A percentile compares a stretch with the other conserved stretches of the same genome.
These are phyloP conservation scores for Bubo scandiacus DNA, from an alignment of 2,113 vertebrate species.

Conservation along the genomic window DNA sequence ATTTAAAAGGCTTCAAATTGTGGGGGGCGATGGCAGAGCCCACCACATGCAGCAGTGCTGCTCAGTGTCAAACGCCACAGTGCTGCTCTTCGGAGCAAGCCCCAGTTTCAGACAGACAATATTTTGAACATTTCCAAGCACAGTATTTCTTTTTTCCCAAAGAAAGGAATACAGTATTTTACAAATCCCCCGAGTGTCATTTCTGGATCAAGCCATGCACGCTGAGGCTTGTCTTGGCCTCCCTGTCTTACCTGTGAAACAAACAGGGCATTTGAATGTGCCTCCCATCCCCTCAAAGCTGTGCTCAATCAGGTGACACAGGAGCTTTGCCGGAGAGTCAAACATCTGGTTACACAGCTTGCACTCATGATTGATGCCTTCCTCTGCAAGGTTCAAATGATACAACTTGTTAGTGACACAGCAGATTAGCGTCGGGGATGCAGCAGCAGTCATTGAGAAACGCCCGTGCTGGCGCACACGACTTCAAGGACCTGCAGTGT, in stretches of 20 bases:
- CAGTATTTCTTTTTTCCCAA: conserved; percentile 8
- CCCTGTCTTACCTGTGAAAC: conserved; percentile 95
- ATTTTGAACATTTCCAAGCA: conserved; percentile 15
- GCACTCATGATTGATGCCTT: conserved; percentile 99
- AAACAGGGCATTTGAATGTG: conserved; percentile 99
- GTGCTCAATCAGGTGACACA: conserved; percentile 99
- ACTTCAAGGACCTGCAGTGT: not conserved
- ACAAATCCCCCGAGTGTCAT: conserved; percentile 61
- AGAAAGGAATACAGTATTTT: conserved; percentile 55
- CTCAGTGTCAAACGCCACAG: not conserved
- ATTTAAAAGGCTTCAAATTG: not conserved
- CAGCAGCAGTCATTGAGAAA: not conserved
- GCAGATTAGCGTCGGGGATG: conserved; percentile 59
- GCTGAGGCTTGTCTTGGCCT: conserved; percentile 56
- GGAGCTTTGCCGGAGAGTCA: conserved; percentile 99
- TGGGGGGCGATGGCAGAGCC: not conserved
- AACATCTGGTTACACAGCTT: conserved; percentile 99
- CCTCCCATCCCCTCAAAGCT: conserved; percentile 99
- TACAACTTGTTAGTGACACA: conserved; percentile 73
- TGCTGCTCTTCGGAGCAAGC: not conserved
- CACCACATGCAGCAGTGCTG: accelerated
- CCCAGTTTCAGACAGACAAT: not conserved
- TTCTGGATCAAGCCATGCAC: conserved; percentile 68
- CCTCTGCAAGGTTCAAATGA: conserved; percentile 93
- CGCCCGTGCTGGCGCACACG: accelerated